Evolutionary conservation across 2,113 vertebrate genomes (phyloP), one percentile per base, ranked within the genome.

Genomic region (Nyctibius bracteatus): DNA sequence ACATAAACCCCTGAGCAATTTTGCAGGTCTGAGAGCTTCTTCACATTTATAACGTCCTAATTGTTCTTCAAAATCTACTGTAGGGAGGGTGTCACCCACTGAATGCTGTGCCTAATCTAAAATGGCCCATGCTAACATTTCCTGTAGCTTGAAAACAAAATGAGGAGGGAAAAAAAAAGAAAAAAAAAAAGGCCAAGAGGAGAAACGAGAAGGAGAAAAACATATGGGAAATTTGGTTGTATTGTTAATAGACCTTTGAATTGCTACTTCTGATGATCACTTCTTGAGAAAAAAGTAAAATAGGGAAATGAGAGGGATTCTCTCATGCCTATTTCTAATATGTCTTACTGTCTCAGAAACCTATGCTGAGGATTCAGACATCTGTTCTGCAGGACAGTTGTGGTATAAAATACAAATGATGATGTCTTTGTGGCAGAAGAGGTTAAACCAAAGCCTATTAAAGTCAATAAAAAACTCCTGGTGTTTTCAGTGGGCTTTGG

Each of bases 91-190:
- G 43, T 89, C 43, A 77, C 31, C 16, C 46, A 67, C 30, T 44
- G 27, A 93, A 65, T 68, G 41, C 47, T 78, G 41, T 62, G 22
- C 58, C 43, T 92, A 92, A 92, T 84, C 79, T 96, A 63, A 94
- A 90, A 86, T 78, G 39, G 12, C 37, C 65, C 44, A 39, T 39
- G 12, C 4, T 47, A 86, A 92, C 61, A 71, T 74, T 81, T 92
- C 55, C 88, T 92, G 82, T 22, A 71, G 30, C 31, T 74, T 88
- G 75, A 83, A 95, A 94, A 88, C 33, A 93, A 92, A 96, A 71
- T 66, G 12, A 81, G 31, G 17, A n/a, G 6, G 15, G 4, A 9
- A 8, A 15, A 46, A 33, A 21, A 30, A 52, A 47, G 17, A 11
- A 28, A 6, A 33, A 24, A 8, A 28, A 44, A 39, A 7, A 23